Percentiles rank a stretch among this genome's conserved stretches.
These are phyloP conservation scores for Sphaerophoria rueppellii DNA, from an alignment of 2,888 invertebrate species.

Conservation along the genomic window DNA sequence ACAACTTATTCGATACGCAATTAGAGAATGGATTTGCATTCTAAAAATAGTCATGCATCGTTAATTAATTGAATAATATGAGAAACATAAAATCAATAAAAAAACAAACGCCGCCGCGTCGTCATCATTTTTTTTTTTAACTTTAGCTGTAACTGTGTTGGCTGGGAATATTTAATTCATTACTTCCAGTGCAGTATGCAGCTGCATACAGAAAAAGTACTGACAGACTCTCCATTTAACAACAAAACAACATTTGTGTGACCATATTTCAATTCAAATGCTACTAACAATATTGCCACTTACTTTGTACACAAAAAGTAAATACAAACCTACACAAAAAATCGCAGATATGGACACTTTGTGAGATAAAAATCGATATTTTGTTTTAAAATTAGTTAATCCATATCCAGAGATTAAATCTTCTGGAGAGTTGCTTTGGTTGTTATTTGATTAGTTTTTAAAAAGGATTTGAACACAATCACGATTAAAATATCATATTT, in stretches of 20 bases:
- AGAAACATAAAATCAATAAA: constrained; percentile 6
- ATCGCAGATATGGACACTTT: neutral
- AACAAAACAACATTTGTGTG: constrained; percentile 38
- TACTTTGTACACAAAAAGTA: constrained; percentile 17
- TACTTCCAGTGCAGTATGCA: constrained; percentile 19
- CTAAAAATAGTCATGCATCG: constrained; percentile 65
- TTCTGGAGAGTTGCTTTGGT: neutral
- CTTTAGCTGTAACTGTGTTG: constrained; percentile 29
- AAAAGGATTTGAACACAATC: constrained; percentile 20
- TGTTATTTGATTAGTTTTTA: constrained; percentile 1
- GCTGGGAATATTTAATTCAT: constrained; percentile 48
- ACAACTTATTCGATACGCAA: constrained; percentile 47
- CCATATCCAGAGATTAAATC: constrained; percentile 50
- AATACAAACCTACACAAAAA: neutral
- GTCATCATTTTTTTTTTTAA: constrained; percentile 8
- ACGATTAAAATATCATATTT: constrained; percentile 72
- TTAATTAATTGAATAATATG: constrained; percentile 41
- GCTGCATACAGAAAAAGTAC: constrained; percentile 20
- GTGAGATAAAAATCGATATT: constrained; percentile 48
- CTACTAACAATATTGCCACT: constrained; percentile 42
- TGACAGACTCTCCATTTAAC: constrained; percentile 11
- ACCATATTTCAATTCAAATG: constrained; percentile 66
- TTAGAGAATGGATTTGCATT: constrained; percentile 53
- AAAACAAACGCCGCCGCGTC: constrained; percentile 3
- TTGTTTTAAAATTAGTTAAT: constrained; percentile 66